Percentiles rank a stretch among this genome's conserved stretches.
Evolutionary conservation across 2,113 vertebrate species (phyloP).

Genomic region (Orthonyx spaldingii): DNA sequence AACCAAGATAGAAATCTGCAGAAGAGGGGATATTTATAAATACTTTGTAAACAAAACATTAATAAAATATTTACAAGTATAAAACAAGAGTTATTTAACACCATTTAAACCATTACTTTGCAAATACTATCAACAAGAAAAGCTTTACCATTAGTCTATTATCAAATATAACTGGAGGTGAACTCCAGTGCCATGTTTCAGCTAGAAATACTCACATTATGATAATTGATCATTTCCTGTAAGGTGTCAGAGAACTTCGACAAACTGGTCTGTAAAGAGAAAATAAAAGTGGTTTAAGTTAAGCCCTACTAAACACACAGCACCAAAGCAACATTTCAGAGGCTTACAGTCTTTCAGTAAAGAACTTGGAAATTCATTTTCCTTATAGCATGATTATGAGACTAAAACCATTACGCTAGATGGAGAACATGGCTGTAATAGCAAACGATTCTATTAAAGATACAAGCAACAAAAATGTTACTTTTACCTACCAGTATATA

Average conservation of each 20-base stretch:
- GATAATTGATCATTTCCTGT: constrained; percentile 98
- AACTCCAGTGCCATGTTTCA: not conserved
- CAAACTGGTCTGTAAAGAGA: constrained; percentile 82
- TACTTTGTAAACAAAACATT: not conserved
- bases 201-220: constrained; percentile 82
- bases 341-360: not conserved
- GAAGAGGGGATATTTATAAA: not conserved
- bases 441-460: not conserved
- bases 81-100: not conserved
- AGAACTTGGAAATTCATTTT: not conserved
- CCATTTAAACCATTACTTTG: not conserved
- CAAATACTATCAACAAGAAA: not conserved
- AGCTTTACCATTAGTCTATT: not conserved
- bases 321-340: not conserved
- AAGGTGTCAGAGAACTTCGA: constrained; percentile 93
- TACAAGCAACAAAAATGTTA: not conserved
- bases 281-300: constrained; percentile 7
- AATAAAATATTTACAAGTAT: not conserved
- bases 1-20: not conserved
- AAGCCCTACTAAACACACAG: not conserved
- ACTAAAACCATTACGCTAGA: not conserved
- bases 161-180: not conserved
- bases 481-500: not conserved
- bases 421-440: not conserved
- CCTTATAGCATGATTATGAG: not conserved